Evolutionary conservation across 2,113 vertebrate genomes (phyloP).

Genomic region (Pygoscelis antarcticus): DNA sequence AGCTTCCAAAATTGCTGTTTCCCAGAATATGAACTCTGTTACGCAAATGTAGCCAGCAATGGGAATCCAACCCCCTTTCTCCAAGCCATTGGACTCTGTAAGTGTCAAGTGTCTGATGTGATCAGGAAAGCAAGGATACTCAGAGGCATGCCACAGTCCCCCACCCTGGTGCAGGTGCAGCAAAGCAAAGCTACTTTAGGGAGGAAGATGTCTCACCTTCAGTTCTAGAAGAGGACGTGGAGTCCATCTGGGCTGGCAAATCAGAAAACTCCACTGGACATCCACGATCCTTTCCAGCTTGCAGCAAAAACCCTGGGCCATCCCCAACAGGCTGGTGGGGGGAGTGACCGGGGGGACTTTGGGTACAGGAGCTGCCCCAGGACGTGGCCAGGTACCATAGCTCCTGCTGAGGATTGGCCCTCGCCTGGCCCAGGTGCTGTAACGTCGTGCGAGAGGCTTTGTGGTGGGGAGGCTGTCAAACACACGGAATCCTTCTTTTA

Average conservation of each 20-base stretch:
- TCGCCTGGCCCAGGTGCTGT: not conserved
- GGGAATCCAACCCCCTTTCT: not conserved
- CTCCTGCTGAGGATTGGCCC: not conserved
- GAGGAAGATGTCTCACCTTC: slow-evolving; percentile 54
- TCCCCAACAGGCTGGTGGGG: not conserved
- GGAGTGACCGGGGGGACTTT: not conserved
- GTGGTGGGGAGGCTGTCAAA: slow-evolving; percentile 71
- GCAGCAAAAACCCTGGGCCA: not conserved
- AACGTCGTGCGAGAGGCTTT: not conserved
- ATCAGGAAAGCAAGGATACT: not conserved
- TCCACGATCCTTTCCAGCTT: slow-evolving; percentile 27
- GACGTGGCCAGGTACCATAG: not conserved
- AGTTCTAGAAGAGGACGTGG: slow-evolving; percentile 34
- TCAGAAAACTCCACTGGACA: not conserved
- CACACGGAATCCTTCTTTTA: slow-evolving; percentile 85
- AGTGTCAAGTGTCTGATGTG: not conserved
- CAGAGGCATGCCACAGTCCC: not conserved
- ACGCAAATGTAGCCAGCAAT: rapidly evolving
- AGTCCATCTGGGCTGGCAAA: slow-evolving; percentile 14
- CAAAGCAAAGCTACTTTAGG: not conserved
- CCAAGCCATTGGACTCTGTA: not conserved
- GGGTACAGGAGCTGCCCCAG: not conserved
- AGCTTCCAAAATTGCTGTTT: not conserved
- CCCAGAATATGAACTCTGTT: not conserved
- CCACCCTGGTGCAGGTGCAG: not conserved